Conservation (phyloP, 2,113 vertebrate genomes). For the Mesocricetus auratus region DNA sequence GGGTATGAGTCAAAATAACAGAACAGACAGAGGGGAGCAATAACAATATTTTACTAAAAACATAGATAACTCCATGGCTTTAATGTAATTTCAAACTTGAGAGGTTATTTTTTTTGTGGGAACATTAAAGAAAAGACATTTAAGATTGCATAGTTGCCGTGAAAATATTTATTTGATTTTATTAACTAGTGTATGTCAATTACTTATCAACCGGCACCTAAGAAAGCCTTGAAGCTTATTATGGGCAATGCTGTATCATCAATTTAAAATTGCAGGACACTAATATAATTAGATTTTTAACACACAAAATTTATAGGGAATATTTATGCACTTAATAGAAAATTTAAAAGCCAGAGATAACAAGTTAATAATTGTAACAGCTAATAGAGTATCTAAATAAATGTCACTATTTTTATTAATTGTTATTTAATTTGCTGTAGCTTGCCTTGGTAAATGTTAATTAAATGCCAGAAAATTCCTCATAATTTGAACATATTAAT, state of each 20-base stretch:
- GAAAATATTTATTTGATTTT: slow-evolving; percentile 57
- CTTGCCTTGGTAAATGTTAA: slow-evolving; percentile 85
- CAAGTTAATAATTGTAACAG: slow-evolving; percentile 87
- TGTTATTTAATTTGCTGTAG: slow-evolving; percentile 84
- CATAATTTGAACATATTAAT: slow-evolving; percentile 85
- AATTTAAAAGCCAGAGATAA: slow-evolving; percentile 84
- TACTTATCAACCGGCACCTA: slow-evolving; percentile 61
- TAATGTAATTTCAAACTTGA: not conserved
- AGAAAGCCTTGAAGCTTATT: slow-evolving; percentile 72
- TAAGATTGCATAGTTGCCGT: not conserved
- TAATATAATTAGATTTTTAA: slow-evolving; percentile 86
- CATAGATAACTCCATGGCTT: not conserved
- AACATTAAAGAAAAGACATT: not conserved
- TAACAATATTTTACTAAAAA: not conserved
- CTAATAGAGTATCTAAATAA: slow-evolving; percentile 85
- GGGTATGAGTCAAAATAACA: not conserved
- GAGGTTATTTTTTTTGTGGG: not conserved
- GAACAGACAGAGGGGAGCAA: not conserved
- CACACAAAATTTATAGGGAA: slow-evolving; percentile 84
- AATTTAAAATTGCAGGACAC: slow-evolving; percentile 83
- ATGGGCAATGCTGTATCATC: slow-evolving; percentile 75
- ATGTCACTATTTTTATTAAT: slow-evolving; percentile 87
- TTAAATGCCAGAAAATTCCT: slow-evolving; percentile 86
- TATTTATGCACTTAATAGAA: slow-evolving; percentile 86
- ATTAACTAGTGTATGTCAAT: slow-evolving; percentile 60